Conservation (phyloP, 2,113 vertebrate species). For the Sakesphorus luctuosus region DNA sequence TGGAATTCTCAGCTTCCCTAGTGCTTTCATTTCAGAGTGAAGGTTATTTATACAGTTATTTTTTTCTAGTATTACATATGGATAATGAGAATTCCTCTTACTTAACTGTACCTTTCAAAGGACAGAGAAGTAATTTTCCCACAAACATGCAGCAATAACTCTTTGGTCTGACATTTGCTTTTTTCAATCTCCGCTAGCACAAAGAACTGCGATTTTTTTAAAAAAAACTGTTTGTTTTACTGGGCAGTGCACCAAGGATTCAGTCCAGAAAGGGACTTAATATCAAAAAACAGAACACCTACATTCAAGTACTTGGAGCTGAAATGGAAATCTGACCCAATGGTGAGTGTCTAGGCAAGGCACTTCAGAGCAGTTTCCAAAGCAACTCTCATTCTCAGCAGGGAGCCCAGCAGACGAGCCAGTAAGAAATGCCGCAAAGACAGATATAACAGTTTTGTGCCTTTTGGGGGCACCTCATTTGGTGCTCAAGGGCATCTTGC, state of each 20-base stretch:
- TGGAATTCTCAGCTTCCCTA: constrained; percentile 22
- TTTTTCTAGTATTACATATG: constrained; percentile 34
- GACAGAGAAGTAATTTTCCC: constrained; percentile 46
- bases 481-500: background rate
- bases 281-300: constrained; percentile 35
- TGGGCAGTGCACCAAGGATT: constrained; percentile 43
- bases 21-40: constrained; percentile 20
- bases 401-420: background rate
- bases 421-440: background rate
- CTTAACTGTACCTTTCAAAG: constrained; percentile 59
- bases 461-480: background rate
- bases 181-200: constrained; percentile 21
- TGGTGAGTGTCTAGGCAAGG: background rate
- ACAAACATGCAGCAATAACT: constrained; percentile 24
- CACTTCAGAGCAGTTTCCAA: background rate
- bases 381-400: background rate
- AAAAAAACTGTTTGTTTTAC: constrained; percentile 42
- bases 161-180: constrained; percentile 44
- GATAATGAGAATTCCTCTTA: constrained; percentile 57
- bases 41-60: constrained; percentile 38
- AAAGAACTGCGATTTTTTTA: constrained; percentile 17
- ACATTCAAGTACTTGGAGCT: background rate
- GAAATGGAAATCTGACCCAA: background rate
- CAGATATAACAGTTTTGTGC: background rate
- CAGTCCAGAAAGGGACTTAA: constrained; percentile 1